Evolutionary conservation across 1,140 invertebrate species (phyloP), one percentile per base, ranked within the genome.

Genomic region (Lethrus apterus): DNA sequence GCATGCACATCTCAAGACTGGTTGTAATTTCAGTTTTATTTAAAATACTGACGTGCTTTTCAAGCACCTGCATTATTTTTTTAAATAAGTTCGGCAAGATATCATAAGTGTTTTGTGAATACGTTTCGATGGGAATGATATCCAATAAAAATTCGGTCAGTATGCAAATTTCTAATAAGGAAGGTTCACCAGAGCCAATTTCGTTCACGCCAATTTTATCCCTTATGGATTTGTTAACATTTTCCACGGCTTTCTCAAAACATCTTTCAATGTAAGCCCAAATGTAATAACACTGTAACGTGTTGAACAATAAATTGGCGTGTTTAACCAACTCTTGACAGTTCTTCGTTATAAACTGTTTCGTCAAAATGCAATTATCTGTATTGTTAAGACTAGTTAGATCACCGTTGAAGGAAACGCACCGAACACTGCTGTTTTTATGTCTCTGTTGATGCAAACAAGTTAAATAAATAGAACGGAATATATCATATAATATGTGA

Each of bases 281-380:
- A 33, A 94, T 81, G 60, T 89, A 93, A 34, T 81, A 81, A 1
- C 85, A 81, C 58, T 93, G 88, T 35, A 93, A 72, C 1, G 86
- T 86, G 20, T 84, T 82, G 60, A 95, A 89, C 11, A 95, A 63
- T 17, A 93, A 68, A 66, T 92, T 93, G 1, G 87, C 88, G 9
- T 84, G 88, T 69, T 92, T 92, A 3, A 86, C 69, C 3, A 92
- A 72, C 59, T 83, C 78, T 38, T 71, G 59, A 38, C 65, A 67
- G 34, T 67, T 60, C 30, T 62, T 62, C 1, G 23, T 52, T 4
- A 67, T 46, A 34, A 65, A 65, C 23, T 62, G 47, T 42, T 62
- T 62, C 11, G 53, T 61, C 40, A 65, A 48, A 9, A 50, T 19
- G 10, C 51, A 50, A 8, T 64, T 60, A n/a, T 58, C 57, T 7